Conservation (phyloP, 2,888 invertebrate species). For the Torymus auratus region DNA sequence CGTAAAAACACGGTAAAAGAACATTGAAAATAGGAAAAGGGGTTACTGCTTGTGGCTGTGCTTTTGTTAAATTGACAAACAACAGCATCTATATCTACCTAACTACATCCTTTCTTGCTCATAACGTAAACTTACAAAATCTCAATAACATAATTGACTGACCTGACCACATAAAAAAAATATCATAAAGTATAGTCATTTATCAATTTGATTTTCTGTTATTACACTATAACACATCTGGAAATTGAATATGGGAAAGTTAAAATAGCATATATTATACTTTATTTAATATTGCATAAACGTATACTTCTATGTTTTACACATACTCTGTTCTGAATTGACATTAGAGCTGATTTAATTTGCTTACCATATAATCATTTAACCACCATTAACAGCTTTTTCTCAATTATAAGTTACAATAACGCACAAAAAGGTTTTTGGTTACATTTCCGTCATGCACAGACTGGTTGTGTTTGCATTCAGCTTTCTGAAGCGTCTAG, state of each 20-base stretch:
- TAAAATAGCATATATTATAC: no score
- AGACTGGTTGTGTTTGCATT: conserved; percentile 10
- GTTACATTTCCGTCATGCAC: conserved; percentile 25
- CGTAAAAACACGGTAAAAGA: conserved; percentile 66
- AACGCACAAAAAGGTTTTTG: conserved; percentile 24
- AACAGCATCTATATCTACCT: conserved; percentile 26
- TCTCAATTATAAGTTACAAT: no score
- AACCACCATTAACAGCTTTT: conserved; percentile 22
- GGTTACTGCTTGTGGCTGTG: conserved; percentile 50
- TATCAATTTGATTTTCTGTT: no score
- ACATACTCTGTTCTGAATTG: no score
- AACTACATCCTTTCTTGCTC: conserved; percentile 38
- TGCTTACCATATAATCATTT: not conserved
- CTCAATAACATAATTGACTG: not conserved
- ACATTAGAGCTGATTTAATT: no score
- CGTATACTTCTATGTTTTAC: no score
- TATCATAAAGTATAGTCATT: no score
- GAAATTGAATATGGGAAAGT: no score
- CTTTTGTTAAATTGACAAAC: conserved; percentile 30
- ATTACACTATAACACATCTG: no score
- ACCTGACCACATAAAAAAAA: no score
- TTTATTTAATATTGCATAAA: no score
- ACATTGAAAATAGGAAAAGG: conserved; percentile 32
- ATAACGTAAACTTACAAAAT: conserved; percentile 16
- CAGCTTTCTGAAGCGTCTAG: conserved; percentile 12